Conservation (phyloP, 2,888 invertebrate species). For the Alloplasta piceator region DNA sequence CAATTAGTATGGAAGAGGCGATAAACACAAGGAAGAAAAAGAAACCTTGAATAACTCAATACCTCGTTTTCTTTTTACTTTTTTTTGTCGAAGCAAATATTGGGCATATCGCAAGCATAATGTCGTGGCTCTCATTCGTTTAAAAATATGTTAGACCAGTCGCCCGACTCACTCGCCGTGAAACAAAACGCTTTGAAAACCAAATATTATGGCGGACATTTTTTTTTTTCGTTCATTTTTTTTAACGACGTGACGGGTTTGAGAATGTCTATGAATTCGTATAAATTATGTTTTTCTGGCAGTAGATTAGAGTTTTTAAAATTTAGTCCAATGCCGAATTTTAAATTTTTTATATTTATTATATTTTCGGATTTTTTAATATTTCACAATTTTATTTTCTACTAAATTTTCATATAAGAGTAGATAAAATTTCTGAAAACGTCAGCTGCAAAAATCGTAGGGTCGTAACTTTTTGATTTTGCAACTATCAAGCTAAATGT, state of each 20-base stretch:
- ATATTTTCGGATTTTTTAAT: no score
- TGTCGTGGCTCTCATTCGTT: neutral
- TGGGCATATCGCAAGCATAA: neutral
- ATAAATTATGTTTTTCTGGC: neutral
- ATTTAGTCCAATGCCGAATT: conserved; percentile 6
- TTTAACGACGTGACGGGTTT: neutral
- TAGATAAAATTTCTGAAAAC: no score
- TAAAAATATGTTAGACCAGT: conserved; percentile 11
- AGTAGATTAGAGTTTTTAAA: neutral
- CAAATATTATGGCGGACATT: conserved; percentile 1
- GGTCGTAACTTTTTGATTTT: no score
- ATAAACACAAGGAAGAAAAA: neutral
- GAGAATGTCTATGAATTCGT: neutral
- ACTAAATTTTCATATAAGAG: no score
- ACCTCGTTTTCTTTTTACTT: neutral
- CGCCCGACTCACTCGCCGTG: neutral
- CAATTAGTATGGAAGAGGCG: neutral
- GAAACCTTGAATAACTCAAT: conserved; percentile 12
- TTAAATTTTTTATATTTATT: conserved; percentile 13
- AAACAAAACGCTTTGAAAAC: conserved; percentile 10
- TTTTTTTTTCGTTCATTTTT: conserved; percentile 22
- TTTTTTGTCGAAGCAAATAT: neutral
- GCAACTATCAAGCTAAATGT: no score
- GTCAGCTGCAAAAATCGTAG: no score
- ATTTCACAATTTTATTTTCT: no score